Conservation (phyloP, 2,113 vertebrate species). For the Columba janthina region DNA sequence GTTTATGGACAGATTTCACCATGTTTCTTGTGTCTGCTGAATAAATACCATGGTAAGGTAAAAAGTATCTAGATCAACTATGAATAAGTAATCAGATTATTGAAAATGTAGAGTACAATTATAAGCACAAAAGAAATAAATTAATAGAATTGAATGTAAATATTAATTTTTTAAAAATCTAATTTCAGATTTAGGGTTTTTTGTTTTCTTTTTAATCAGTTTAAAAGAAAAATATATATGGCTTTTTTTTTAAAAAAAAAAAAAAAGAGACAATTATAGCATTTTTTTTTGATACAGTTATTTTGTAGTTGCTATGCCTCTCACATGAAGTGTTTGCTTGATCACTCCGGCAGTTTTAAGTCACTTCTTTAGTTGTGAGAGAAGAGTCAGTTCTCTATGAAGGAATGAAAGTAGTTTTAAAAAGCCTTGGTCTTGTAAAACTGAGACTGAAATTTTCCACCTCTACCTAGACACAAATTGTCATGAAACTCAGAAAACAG, state of each 20-base stretch:
- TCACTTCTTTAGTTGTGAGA: neutral
- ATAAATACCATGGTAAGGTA: neutral
- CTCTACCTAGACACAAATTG: neutral
- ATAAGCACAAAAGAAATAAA: neutral
- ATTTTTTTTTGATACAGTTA: neutral
- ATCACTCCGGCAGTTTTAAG: neutral
- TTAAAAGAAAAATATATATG: neutral
- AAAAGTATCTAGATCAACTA: neutral
- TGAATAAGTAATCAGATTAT: neutral
- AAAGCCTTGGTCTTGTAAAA: neutral
- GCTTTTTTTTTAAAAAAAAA: neutral
- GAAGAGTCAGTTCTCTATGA: neutral
- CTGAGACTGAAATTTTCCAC: neutral
- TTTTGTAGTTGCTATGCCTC: neutral
- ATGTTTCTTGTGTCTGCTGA: neutral
- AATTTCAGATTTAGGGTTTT: accelerated
- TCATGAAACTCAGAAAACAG: neutral
- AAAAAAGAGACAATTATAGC: neutral
- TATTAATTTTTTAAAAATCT: neutral
- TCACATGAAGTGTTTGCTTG: neutral
- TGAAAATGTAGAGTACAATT: neutral
- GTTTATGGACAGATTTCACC: neutral
- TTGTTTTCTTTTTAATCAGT: neutral
- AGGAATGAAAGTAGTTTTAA: neutral
- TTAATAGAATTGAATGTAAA: neutral